These are phyloP conservation scores for Morbakka virulenta DNA, from an alignment of 30 jellyfish, hydroid and myxozoan genomes.

Conservation along the genomic window DNA sequence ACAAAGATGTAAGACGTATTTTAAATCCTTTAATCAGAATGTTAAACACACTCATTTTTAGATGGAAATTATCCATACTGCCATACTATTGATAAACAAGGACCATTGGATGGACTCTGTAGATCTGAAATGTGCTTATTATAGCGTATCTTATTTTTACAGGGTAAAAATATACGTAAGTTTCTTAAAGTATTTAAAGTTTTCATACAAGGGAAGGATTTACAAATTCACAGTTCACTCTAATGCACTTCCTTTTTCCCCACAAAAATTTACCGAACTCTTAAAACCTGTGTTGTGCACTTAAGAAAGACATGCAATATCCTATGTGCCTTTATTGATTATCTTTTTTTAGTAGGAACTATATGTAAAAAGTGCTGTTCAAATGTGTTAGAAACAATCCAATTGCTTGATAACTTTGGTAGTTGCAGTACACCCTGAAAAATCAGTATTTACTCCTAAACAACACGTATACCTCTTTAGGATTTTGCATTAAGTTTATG, in stretches of 20 bases:
- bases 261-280: slow-evolving; percentile 20
- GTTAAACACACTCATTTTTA: slow-evolving; percentile 37
- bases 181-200: slow-evolving; percentile 13
- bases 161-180: slow-evolving; percentile 23
- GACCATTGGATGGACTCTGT: slow-evolving; percentile 49
- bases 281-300: slow-evolving; percentile 3
- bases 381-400: too few relatives aligned
- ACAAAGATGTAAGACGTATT: too few relatives aligned
- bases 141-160: too few relatives aligned
- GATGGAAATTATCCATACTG: slow-evolving; percentile 30
- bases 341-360: not conserved
- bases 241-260: slow-evolving; percentile 1
- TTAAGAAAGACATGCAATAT: not conserved
- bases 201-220: not conserved
- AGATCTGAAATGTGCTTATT: slow-evolving; percentile 54
- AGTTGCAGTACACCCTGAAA: too few relatives aligned
- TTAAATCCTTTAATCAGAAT: too few relatives aligned
- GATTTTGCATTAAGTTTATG: too few relatives aligned
- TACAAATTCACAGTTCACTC: not conserved
- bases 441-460: too few relatives aligned
- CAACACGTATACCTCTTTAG: too few relatives aligned
- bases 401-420: too few relatives aligned
- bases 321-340: slow-evolving; percentile 12
- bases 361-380: not conserved
- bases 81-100: slow-evolving; percentile 10